Conservation (phyloP, 2,113 vertebrate genomes). For the Phrynosoma blainvillii region DNA sequence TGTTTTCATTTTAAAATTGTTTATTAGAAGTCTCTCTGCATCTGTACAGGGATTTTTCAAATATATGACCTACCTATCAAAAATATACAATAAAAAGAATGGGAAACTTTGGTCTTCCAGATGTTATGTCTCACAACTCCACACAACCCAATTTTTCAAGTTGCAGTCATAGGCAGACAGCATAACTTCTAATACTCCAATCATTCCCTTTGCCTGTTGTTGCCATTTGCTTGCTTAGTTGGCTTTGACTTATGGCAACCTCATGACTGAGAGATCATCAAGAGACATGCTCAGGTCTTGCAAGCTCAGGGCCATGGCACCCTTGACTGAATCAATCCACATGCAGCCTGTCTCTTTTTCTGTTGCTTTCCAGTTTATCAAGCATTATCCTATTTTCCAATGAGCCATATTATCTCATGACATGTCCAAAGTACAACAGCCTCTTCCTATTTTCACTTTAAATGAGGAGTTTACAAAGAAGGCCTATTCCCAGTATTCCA, state of each 20-base stretch:
- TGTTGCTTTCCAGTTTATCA: no score
- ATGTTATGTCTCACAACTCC: background rate
- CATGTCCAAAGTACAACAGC: no score
- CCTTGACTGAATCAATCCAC: no score
- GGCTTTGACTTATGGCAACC: no score
- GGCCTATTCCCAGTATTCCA: no score
- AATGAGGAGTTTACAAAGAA: background rate
- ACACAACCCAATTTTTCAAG: background rate
- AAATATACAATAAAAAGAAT: background rate
- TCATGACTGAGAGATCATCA: no score
- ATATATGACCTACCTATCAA: background rate
- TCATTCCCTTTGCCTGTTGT: background rate
- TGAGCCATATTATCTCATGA: no score
- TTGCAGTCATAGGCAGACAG: background rate
- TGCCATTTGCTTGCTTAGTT: no score
- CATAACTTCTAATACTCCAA: background rate
- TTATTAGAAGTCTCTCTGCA: background rate
- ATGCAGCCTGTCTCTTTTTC: no score
- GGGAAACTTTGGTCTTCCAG: background rate
- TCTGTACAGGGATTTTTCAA: background rate
- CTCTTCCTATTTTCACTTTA: background rate
- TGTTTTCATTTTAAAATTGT: background rate
- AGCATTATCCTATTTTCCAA: no score
- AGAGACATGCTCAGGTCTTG: no score
- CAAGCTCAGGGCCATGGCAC: no score